Percentiles rank a stretch among this genome's conserved stretches.
Evolutionary conservation across 2,797 vertebrate genomes (phyloP).

Genomic region (Leptatherina wallacei): DNA sequence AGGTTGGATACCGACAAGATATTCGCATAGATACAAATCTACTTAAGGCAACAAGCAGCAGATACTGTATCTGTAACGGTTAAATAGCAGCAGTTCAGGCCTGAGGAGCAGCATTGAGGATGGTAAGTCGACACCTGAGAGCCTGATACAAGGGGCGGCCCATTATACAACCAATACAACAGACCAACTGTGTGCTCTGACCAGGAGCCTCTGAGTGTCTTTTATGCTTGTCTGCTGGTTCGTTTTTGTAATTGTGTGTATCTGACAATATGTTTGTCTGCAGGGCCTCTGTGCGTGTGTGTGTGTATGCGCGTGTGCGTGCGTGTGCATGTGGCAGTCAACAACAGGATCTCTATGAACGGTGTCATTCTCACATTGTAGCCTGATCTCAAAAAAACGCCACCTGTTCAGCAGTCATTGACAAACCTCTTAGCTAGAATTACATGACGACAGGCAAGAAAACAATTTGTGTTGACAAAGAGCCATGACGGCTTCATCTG

Average conservation of each 20-base stretch:
- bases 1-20: background rate
- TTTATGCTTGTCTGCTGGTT: conserved; percentile 26
- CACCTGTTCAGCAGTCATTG: conserved; percentile 43
- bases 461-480: conserved; percentile 4
- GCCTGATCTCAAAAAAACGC: conserved; percentile 39
- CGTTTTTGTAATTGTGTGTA: conserved; percentile 22
- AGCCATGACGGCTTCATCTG: background rate
- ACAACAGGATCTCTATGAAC: conserved; percentile 18
- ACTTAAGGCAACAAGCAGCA: conserved; percentile 2
- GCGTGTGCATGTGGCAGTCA: too few species aligned
- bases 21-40: background rate
- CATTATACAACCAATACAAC: conserved; percentile 49
- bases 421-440: conserved; percentile 13
- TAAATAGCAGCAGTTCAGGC: conserved; percentile 23
- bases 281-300: conserved; percentile 7
- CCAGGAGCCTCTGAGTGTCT: conserved; percentile 17
- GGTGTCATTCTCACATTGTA: conserved; percentile 28
- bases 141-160: conserved; percentile 14
- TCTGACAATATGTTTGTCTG: conserved; percentile 32
- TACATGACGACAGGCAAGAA: conserved; percentile 14
- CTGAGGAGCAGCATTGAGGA: conserved; percentile 24
- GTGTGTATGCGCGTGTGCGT: background rate
- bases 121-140: conserved; percentile 56
- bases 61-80: conserved; percentile 6
- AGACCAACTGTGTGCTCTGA: conserved; percentile 36